Percentiles rank a stretch among this genome's conserved stretches.
phyloP scores from a whole-genome alignment of 2,888 invertebrate genomes.

The Athalia circularis region DNA sequence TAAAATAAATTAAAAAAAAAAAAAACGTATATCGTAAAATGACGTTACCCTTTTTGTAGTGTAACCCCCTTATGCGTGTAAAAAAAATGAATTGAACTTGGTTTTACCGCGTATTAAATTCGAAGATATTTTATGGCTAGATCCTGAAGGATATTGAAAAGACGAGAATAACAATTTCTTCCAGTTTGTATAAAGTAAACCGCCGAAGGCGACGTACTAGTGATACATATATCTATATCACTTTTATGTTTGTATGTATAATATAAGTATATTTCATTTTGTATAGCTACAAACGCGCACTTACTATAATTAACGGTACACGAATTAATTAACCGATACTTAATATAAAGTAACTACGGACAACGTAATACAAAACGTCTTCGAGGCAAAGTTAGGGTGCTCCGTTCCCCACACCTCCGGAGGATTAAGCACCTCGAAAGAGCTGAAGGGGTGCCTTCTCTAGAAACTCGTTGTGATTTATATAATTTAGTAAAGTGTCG shows the following conservation, averaged over 20 bases:
- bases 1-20: no score
- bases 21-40: no score
- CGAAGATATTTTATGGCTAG: no score
- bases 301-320: slow-evolving; percentile 61
- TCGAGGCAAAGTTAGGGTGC: slow-evolving; percentile 27
- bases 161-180: no score
- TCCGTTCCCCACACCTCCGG: slow-evolving; percentile 35
- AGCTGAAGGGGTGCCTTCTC: slow-evolving; percentile 30
- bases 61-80: no score
- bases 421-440: slow-evolving; percentile 46
- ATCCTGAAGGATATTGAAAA: no score
- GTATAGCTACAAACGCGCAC: slow-evolving; percentile 30
- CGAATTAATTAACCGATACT: slow-evolving; percentile 67
- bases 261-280: neutral
- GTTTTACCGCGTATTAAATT: no score
- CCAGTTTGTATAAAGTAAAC: no score
- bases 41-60: no score
- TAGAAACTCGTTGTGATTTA: slow-evolving; percentile 64
- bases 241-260: neutral
- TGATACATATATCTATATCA: no score
- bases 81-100: no score
- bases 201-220: no score
- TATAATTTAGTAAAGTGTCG: slow-evolving; percentile 72
- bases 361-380: slow-evolving; percentile 20
- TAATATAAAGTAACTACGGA: slow-evolving; percentile 66